Conservation (phyloP, 1,140 invertebrate species). For the Diorhabda elongata region DNA sequence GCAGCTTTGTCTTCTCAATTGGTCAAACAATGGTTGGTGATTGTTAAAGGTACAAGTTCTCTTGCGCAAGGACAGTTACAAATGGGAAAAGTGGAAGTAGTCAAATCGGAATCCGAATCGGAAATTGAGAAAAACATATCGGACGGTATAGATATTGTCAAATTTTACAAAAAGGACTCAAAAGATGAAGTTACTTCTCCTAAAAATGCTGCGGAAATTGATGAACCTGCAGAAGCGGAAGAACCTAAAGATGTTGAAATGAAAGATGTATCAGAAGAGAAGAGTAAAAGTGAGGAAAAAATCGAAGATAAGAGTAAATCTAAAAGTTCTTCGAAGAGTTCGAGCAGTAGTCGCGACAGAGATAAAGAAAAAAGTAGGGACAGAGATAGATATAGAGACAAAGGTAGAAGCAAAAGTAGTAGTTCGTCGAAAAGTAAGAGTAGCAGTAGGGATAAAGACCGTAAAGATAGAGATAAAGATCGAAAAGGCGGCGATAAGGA, state of each 20-base stretch:
- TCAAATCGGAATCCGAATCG: too few species aligned
- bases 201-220: background rate
- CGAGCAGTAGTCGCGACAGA: constrained; percentile 22
- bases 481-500: constrained; percentile 35
- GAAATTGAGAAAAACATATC: too few species aligned
- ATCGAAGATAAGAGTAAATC: constrained; percentile 41
- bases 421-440: constrained; percentile 22
- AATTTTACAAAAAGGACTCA: background rate
- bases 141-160: too few species aligned
- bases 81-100: background rate
- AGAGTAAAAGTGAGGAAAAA: constrained; percentile 16
- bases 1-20: constrained; percentile 65
- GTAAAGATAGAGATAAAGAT: constrained; percentile 43
- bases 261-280: constrained; percentile 1
- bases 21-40: constrained; percentile 87
- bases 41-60: constrained; percentile 57
- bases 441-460: constrained; percentile 42
- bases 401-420: constrained; percentile 47
- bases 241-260: background rate
- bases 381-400: constrained; percentile 39
- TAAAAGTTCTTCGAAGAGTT: constrained; percentile 35
- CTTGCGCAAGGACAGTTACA: background rate
- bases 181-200: background rate
- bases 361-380: constrained; percentile 46
- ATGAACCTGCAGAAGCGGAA: constrained; percentile 1